Evolutionary conservation across 2,797 vertebrate species (phyloP).

Genomic region (Etheostoma perlongum): DNA sequence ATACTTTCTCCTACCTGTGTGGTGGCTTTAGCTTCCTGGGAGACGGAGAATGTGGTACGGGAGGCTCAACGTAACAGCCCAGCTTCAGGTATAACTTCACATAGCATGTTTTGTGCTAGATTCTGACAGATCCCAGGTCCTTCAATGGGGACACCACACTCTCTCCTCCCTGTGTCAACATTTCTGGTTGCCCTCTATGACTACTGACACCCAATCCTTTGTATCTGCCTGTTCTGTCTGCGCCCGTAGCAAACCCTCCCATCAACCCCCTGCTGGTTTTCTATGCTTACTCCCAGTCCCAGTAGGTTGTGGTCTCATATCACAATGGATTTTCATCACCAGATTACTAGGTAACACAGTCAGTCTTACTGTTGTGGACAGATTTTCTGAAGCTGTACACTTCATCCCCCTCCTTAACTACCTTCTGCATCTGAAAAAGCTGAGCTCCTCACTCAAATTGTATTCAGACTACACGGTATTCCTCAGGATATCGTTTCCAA

Average conservation of each 20-base stretch:
- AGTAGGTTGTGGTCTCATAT: neutral
- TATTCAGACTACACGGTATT: neutral
- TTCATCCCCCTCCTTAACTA: neutral
- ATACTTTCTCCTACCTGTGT: no score
- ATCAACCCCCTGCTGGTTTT: neutral
- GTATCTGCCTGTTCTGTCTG: neutral
- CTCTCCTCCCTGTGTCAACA: neutral
- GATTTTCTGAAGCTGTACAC: neutral
- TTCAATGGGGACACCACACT: neutral
- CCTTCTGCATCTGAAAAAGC: neutral
- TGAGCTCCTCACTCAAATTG: neutral
- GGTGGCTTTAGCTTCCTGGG: no score
- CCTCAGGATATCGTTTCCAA: neutral
- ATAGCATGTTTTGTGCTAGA: no score
- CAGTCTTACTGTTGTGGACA: neutral
- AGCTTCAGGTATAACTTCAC: no score
- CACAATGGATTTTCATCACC: neutral
- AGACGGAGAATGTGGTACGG: no score
- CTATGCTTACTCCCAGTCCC: neutral
- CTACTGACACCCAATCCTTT: neutral
- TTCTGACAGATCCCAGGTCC: neutral
- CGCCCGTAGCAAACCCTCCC: neutral
- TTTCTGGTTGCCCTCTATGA: neutral
- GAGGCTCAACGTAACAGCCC: no score
- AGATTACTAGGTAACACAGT: neutral